Evolutionary conservation across 2,888 invertebrate genomes (phyloP).

Genomic region (Dascillus cervinus): DNA sequence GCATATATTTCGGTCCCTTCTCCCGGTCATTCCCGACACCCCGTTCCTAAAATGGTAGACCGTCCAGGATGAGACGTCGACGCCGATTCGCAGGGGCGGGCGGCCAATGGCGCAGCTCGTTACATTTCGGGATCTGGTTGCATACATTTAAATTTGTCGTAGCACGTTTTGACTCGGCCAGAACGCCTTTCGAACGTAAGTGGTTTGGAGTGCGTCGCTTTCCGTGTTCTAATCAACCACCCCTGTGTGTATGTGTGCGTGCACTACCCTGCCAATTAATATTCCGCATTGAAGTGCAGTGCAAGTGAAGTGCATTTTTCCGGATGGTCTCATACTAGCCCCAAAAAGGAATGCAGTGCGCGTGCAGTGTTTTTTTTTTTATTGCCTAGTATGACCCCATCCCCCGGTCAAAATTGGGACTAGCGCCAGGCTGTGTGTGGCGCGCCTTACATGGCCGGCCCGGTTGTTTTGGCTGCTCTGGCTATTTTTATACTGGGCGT

Average conservation of each 20-base stretch:
- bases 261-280: no score
- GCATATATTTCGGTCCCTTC: slow-evolving; percentile 34
- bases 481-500: no score
- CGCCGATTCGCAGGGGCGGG: slow-evolving; percentile 40
- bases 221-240: slow-evolving; percentile 11
- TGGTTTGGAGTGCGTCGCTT: slow-evolving; percentile 34
- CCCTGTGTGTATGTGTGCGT: slow-evolving; percentile 3
- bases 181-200: slow-evolving; percentile 98
- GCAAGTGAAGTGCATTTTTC: no score
- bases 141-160: slow-evolving; percentile 71
- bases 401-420: no score
- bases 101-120: slow-evolving; percentile 44
- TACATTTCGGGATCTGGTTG: slow-evolving; percentile 65
- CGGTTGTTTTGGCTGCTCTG: no score
- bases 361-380: no score
- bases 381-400: no score
- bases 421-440: no score
- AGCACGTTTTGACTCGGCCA: slow-evolving; percentile 71
- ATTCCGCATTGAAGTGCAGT: no score
- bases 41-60: slow-evolving; percentile 61
- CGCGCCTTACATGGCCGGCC: no score
- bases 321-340: no score
- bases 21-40: slow-evolving; percentile 32
- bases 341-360: no score
- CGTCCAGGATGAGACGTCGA: slow-evolving; percentile 43